Evolutionary conservation across 30 jellyfish, hydroid and myxozoan genomes (phyloP).

Genomic region (Nemopilema nomurai): DNA sequence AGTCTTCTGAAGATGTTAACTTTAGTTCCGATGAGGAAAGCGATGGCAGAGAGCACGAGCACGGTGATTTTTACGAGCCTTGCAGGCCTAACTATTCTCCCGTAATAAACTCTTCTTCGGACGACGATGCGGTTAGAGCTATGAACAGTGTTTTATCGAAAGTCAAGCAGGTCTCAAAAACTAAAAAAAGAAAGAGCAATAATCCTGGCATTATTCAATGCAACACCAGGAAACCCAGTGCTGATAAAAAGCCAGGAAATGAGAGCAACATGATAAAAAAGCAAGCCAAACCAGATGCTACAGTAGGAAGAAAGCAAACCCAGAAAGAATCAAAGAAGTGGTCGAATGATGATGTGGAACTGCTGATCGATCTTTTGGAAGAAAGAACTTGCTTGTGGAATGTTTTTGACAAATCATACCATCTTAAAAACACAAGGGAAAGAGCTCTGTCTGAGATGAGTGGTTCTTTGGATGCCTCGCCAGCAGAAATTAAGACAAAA

Average conservation of each 20-base stretch:
- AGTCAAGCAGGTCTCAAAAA: background rate
- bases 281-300: background rate
- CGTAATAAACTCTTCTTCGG: background rate
- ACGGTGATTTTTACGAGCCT: background rate
- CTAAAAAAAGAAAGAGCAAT: background rate
- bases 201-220: background rate
- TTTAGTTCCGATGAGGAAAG: background rate
- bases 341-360: constrained; percentile 2
- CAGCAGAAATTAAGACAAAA: constrained; percentile 24
- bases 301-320: background rate
- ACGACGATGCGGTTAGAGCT: background rate
- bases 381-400: constrained; percentile 54
- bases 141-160: background rate
- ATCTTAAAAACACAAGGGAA: constrained; percentile 19
- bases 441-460: constrained; percentile 31
- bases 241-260: background rate
- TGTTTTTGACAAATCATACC: constrained; percentile 38
- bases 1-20: background rate
- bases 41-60: background rate
- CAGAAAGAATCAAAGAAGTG: constrained; percentile 10
- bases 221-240: background rate
- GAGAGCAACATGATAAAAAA: background rate
- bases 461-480: background rate
- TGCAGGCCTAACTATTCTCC: background rate
- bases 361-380: constrained; percentile 10